A percentile compares a stretch with the other conserved stretches of the same genome.
phyloP scores from a whole-genome alignment of 2,797 vertebrate genomes.

The Ptychobarbus kaznakovi region DNA sequence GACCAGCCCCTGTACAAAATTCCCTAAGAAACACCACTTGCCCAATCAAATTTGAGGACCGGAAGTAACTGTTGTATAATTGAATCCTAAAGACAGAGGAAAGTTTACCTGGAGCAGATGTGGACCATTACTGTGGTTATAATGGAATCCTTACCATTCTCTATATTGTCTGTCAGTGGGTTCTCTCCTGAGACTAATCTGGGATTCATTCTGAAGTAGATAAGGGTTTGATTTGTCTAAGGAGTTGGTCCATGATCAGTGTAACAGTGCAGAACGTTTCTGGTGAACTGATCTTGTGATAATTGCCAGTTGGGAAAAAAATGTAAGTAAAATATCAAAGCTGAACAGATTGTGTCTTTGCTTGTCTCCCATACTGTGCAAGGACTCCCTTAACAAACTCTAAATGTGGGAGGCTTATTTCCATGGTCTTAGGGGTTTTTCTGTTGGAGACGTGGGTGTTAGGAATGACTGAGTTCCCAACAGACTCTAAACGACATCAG shows the following conservation, averaged over 20 bases:
- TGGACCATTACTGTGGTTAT: slow-evolving; percentile 10
- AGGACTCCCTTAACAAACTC: slow-evolving; percentile 27
- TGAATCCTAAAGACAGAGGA: background rate
- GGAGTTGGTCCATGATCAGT: slow-evolving; percentile 48
- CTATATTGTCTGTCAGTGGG: slow-evolving; percentile 18
- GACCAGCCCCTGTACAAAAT: background rate
- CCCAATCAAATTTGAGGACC: background rate
- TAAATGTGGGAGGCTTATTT: slow-evolving; percentile 20
- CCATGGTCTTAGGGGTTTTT: slow-evolving; percentile 10
- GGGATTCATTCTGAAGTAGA: slow-evolving; percentile 36
- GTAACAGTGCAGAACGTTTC: slow-evolving; percentile 51
- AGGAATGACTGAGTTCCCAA: slow-evolving; percentile 3
- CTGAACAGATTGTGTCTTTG: slow-evolving; percentile 30
- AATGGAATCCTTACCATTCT: slow-evolving; percentile 2
- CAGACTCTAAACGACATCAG: background rate
- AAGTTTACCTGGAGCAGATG: slow-evolving; percentile 27
- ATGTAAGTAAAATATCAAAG: slow-evolving; percentile 29
- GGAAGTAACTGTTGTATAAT: background rate
- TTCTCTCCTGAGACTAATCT: slow-evolving; percentile 42
- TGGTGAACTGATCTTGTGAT: slow-evolving; percentile 43
- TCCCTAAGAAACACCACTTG: background rate
- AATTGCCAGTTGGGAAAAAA: slow-evolving; percentile 40
- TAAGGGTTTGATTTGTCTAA: slow-evolving; percentile 50
- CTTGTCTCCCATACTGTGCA: slow-evolving; percentile 57
- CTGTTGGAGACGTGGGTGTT: background rate